A percentile compares a stretch with the other conserved stretches of the same genome.
phyloP scores from a whole-genome alignment of 2,113 vertebrate genomes.

The Euleptes europaea region DNA sequence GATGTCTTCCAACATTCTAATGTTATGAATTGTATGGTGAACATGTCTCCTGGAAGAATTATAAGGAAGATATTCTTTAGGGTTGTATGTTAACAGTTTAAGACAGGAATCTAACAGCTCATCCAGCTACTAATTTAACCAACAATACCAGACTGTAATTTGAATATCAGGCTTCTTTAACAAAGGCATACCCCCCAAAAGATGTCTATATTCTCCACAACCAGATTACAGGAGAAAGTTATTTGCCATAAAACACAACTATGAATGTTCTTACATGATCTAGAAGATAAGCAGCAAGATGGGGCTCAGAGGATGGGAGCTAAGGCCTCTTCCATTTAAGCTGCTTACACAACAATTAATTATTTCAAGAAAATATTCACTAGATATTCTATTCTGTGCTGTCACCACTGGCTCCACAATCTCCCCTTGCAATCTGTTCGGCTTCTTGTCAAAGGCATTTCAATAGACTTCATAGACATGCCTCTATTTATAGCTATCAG shows the following conservation, averaged over 20 bases:
- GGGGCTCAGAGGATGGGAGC: background rate
- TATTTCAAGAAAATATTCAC: background rate
- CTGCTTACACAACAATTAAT: background rate
- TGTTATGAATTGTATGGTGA: background rate
- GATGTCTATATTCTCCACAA: background rate
- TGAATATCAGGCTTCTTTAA: background rate
- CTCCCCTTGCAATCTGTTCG: conserved; percentile 6
- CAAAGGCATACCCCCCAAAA: background rate
- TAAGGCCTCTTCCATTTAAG: background rate
- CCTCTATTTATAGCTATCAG: conserved; percentile 38
- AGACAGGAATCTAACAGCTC: background rate
- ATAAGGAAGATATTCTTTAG: background rate
- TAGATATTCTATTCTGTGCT: background rate
- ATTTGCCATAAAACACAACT: background rate
- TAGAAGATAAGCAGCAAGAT: background rate
- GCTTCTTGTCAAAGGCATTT: conserved; percentile 33
- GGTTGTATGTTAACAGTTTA: background rate
- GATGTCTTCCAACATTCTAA: background rate
- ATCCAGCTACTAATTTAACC: background rate
- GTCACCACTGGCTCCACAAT: background rate
- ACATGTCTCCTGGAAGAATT: background rate
- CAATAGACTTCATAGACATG: conserved; percentile 27
- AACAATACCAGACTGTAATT: background rate
- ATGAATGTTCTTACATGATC: background rate
- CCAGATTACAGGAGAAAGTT: background rate